Evolutionary conservation across 2,888 invertebrate genomes (phyloP).

Genomic region (Drosophila pseudotalamancana): DNA sequence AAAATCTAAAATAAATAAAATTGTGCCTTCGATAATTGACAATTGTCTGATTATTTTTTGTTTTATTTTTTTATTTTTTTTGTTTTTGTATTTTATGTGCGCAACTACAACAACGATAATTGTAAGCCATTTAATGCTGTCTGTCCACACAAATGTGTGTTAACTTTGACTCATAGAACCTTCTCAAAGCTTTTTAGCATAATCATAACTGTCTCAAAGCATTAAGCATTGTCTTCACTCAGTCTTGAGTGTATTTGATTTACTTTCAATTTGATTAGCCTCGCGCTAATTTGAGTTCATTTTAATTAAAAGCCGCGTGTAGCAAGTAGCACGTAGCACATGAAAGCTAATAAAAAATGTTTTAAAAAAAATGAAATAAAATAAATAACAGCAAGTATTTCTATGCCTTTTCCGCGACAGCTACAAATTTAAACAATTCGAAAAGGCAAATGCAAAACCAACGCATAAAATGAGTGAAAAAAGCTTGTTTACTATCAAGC

Average conservation of each 20-base stretch:
- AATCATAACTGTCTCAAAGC: conserved; percentile 17
- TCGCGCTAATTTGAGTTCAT: conserved; percentile 84
- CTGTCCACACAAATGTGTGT: background rate
- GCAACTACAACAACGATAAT: conserved; percentile 19
- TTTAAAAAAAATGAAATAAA: conserved; percentile 7
- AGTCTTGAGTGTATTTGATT: conserved; percentile 30
- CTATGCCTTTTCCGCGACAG: conserved; percentile 46
- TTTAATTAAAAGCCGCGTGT: conserved; percentile 79
- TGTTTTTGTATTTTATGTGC: conserved; percentile 32
- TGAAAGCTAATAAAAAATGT: conserved; percentile 38
- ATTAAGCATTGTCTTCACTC: background rate
- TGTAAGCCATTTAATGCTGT: conserved; percentile 23
- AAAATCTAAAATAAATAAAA: conserved; percentile 20
- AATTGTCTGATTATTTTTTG: conserved; percentile 72
- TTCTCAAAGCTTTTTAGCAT: conserved; percentile 1
- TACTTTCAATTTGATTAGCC: conserved; percentile 83
- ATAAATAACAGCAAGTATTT: conserved; percentile 43
- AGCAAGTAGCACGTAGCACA: conserved; percentile 16
- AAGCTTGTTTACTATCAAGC: conserved; percentile 69
- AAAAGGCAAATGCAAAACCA: conserved; percentile 61
- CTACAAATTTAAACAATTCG: conserved; percentile 44
- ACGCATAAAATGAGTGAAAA: conserved; percentile 48
- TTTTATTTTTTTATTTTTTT: conserved; percentile 36
- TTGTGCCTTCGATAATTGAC: conserved; percentile 73
- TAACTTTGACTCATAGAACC: background rate